Percentiles rank a stretch among this genome's conserved stretches.
These are phyloP conservation scores for Anoplius nigerrimus DNA, from an alignment of 2,888 invertebrate species.

Conservation along the genomic window DNA sequence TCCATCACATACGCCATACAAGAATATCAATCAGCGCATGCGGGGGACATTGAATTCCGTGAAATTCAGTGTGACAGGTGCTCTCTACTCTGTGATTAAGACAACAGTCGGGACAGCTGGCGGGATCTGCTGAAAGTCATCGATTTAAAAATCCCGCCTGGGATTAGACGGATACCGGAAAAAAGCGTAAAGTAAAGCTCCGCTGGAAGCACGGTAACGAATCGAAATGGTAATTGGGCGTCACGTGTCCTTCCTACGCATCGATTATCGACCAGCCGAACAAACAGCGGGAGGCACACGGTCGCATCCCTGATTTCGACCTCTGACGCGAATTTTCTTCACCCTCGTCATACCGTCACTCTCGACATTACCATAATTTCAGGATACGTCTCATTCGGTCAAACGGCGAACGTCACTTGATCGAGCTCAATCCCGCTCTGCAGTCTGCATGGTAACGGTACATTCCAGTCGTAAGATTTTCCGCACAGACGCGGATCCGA, in stretches of 20 bases:
- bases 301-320: neutral
- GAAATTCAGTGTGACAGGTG: constrained; percentile 2
- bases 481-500: no score
- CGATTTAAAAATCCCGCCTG: neutral
- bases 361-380: no score
- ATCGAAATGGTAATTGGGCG: constrained; percentile 29
- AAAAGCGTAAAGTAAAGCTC: constrained; percentile 1
- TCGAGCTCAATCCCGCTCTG: no score
- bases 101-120: neutral
- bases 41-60: constrained; percentile 4
- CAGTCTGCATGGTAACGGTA: no score
- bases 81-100: neutral
- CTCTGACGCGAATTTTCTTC: neutral
- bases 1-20: neutral
- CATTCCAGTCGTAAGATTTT: no score
- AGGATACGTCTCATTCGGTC: no score
- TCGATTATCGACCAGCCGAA: constrained; percentile 8
- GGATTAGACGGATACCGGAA: no score
- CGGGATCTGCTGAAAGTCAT: neutral
- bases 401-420: no score
- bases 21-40: neutral
- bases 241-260: constrained; percentile 17
- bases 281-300: constrained; percentile 10
- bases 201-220: neutral
- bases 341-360: no score